A percentile compares a stretch with the other conserved stretches of the same genome.
phyloP scores from a whole-genome alignment of 2,888 invertebrate species.

The Drosophila peninsularis region DNA sequence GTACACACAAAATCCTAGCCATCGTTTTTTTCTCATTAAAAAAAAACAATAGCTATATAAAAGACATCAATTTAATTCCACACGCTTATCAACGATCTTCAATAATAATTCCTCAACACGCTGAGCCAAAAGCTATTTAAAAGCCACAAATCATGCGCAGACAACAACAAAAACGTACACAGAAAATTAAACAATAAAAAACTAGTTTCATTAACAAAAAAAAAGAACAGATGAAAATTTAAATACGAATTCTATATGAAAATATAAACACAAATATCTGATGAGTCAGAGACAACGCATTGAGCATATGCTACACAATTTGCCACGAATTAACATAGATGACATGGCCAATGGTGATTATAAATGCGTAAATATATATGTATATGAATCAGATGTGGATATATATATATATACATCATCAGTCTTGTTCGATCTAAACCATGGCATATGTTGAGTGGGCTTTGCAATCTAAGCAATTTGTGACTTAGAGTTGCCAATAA shows the following conservation, averaged over 20 bases:
- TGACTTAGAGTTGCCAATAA: slow-evolving; percentile 24
- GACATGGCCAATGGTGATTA: slow-evolving; percentile 28
- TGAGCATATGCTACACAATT: slow-evolving; percentile 35
- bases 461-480: slow-evolving; percentile 24
- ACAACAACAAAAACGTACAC: slow-evolving; percentile 20
- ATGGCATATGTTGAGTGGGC: not conserved
- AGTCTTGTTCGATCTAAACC: not conserved
- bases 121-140: slow-evolving; percentile 60
- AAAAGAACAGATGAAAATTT: slow-evolving; percentile 17
- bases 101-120: slow-evolving; percentile 50
- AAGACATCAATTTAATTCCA: slow-evolving; percentile 53
- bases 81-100: slow-evolving; percentile 52
- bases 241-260: slow-evolving; percentile 19
- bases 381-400: not conserved
- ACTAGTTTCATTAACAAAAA: slow-evolving; percentile 46
- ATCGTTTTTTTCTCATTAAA: not conserved
- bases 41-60: slow-evolving; percentile 7
- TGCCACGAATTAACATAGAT: slow-evolving; percentile 49
- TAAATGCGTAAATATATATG: not conserved
- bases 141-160: slow-evolving; percentile 67
- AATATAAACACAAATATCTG: slow-evolving; percentile 16
- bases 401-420: not conserved
- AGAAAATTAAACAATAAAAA: slow-evolving; percentile 18
- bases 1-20: slow-evolving; percentile 1
- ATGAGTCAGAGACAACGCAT: slow-evolving; percentile 55